Base-by-base conservation (phyloP, 1,140 invertebrate genomes). In the Drosophila triauraria region DNA sequence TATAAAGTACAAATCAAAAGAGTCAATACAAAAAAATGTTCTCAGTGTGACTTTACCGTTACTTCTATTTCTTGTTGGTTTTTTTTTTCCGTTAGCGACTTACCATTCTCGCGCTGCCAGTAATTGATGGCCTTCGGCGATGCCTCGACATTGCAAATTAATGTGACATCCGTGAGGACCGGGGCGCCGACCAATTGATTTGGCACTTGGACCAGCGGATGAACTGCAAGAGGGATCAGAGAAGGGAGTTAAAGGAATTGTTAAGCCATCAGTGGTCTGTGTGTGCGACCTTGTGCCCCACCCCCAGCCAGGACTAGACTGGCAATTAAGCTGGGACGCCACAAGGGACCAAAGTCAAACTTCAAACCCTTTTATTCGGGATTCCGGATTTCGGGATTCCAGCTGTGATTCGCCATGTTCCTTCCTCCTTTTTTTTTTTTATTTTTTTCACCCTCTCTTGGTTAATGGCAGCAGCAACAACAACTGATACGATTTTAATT, bases 61-160 rank as follows among this genome's bases (percentile, higher is more conserved):
- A 40, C 20, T 51, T 42, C 25, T 23, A 8, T 20, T 35, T 56
- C 12, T 20, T 15, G 15, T 12, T 7, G 8, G 10, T 42, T 17
- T 27, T 12, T 12, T 17, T 1, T 61, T 30, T 15, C 4, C 12
- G 17, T 35, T 40, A 32, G 35, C 40, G 62, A 78, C 93, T 95
- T 94, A 97, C 96, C 96, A 82, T 95, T 96, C 82, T 97, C 96
- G 81, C 96, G 95, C 53, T 96, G 97, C 97, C 97, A 97, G 91
- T 97, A 97, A 94, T 97, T 97, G 92, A 97, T 96, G 67, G 97
- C 96, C 93, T 96, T 97, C 9, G 97, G 97, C 32, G 96, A 97
- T 58, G 96, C 96, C 92, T 97, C 96, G 30, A 97, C 96, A 87
- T 96, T 95, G 93, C 97, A 98, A 92, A 97, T 96, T 65, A 98